Conservation (phyloP, 2,888 invertebrate genomes). For the Campoletis raptor region DNA sequence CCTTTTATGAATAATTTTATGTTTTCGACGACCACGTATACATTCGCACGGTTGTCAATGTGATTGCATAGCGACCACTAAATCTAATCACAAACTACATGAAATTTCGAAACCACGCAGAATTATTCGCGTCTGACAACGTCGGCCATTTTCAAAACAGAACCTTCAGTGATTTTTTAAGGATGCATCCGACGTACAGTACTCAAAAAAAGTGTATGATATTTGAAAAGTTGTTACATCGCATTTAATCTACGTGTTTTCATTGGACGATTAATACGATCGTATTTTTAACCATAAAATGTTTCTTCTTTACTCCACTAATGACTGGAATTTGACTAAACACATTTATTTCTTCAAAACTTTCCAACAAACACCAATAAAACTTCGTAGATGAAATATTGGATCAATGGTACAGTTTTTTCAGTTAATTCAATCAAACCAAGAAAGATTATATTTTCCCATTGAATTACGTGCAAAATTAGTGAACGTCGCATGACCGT, state of each 20-base stretch:
- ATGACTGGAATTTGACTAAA: not conserved
- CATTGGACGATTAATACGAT: not conserved
- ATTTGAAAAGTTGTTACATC: not conserved
- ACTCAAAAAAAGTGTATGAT: not conserved
- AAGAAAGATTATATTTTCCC: not conserved
- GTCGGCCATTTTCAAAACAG: constrained; percentile 33
- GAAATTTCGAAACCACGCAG: not conserved
- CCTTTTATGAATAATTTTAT: not conserved
- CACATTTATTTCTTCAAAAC: not conserved
- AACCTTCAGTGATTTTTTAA: constrained; percentile 6
- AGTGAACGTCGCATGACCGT: not conserved
- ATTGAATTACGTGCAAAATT: not conserved
- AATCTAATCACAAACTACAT: not conserved
- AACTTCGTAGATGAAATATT: not conserved
- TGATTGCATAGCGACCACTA: not conserved
- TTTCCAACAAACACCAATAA: not conserved
- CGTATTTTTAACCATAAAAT: not conserved
- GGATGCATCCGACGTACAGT: not conserved
- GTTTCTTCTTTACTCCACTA: not conserved
- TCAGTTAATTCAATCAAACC: not conserved
- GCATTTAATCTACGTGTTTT: not conserved
- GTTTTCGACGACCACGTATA: not conserved
- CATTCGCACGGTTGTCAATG: not conserved
- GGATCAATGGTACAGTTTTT: not conserved
- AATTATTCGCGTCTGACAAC: constrained; percentile 5